Conservation (phyloP, 2,797 vertebrate species). For the Microctenopoma stevenorrisi region DNA sequence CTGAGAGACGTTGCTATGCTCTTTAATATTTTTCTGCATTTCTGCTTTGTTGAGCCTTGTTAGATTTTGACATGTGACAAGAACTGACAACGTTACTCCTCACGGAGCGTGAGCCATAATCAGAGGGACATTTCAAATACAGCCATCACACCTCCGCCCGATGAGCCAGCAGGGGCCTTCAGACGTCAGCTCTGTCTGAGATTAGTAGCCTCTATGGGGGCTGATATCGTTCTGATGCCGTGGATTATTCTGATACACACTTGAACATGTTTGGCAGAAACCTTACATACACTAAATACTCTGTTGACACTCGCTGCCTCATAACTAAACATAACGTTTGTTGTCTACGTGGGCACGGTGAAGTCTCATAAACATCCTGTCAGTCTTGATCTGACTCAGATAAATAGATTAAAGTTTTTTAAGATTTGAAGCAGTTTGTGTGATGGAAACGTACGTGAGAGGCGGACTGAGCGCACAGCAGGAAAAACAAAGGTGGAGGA, state of each 20-base stretch:
- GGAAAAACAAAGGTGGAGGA: conserved; percentile 7
- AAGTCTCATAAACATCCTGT: conserved; percentile 45
- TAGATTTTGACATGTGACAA: neutral
- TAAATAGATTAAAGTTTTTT: conserved; percentile 57
- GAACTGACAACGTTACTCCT: conserved; percentile 10
- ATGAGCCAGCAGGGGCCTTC: conserved; percentile 41
- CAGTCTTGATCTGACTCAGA: conserved; percentile 22
- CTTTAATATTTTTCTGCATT: neutral
- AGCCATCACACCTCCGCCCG: conserved; percentile 10
- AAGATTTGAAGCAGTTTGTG: conserved; percentile 28
- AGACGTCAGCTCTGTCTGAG: conserved; percentile 34
- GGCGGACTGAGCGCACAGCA: neutral
- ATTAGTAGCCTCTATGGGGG: conserved; percentile 26
- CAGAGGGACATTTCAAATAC: conserved; percentile 37
- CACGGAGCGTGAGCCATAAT: neutral
- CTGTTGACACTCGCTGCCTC: conserved; percentile 14
- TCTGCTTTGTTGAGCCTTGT: neutral
- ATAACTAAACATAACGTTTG: conserved; percentile 37
- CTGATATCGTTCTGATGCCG: conserved; percentile 31
- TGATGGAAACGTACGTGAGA: conserved; percentile 42
- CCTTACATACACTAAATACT: neutral
- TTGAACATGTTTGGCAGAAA: neutral
- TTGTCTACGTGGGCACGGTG: conserved; percentile 4
- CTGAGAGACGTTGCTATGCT: neutral
- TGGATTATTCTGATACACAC: conserved; percentile 20